Percentiles rank a stretch among this genome's conserved stretches.
Conservation (phyloP, 2,113 vertebrate genomes). For the Nematolebias whitei region DNA sequence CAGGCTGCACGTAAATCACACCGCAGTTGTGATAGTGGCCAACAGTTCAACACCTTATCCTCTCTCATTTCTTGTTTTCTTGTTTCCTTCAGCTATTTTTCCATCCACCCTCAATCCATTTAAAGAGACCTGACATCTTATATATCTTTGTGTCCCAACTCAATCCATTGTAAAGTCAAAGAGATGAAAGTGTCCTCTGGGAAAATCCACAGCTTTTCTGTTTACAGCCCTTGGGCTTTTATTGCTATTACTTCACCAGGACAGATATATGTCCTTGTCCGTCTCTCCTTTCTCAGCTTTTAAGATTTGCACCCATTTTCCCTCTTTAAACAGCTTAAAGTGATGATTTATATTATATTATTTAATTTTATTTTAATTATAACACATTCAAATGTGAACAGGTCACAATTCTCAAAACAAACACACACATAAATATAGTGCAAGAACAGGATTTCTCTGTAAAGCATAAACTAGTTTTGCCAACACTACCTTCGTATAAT, state of each 20-base stretch:
- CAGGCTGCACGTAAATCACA: not conserved
- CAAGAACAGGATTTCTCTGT: not conserved
- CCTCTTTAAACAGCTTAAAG: not conserved
- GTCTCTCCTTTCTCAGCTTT: not conserved
- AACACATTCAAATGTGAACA: not conserved
- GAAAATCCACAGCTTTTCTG: constrained; percentile 51
- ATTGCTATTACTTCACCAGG: constrained; percentile 56
- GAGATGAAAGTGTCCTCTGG: constrained; percentile 55
- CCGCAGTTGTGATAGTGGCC: not conserved
- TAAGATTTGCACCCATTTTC: constrained; percentile 2
- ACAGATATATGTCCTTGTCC: constrained; percentile 23
- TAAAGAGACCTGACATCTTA: constrained; percentile 33
- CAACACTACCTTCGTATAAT: constrained; percentile 7
- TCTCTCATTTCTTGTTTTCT: constrained; percentile 15
- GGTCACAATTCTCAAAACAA: not conserved
- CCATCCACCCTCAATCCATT: constrained; percentile 38
- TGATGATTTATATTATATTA: too few relatives aligned
- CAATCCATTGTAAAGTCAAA: constrained; percentile 53
- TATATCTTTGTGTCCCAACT: constrained; percentile 46
- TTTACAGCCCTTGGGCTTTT: constrained; percentile 58
- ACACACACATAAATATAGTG: not conserved
- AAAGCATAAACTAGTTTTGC: not conserved
- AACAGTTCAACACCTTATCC: constrained; percentile 30
- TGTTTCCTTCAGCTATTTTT: constrained; percentile 26
- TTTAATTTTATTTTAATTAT: not conserved